phyloP scores from a whole-genome alignment of 2,113 vertebrate species.

The Gobiocypris rarus region DNA sequence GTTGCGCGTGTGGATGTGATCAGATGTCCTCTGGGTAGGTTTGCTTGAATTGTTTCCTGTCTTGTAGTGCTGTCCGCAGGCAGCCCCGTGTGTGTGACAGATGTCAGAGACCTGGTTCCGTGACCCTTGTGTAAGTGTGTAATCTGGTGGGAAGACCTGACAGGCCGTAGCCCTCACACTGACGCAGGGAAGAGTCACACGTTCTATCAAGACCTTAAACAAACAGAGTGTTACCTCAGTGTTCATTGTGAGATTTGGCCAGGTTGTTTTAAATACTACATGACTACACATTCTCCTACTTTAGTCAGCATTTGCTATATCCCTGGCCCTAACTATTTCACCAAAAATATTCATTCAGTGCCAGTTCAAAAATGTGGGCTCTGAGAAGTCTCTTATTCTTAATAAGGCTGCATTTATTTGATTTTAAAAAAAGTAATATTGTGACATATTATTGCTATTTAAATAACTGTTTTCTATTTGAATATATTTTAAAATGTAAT shows the following conservation, averaged over 20 bases:
- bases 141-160: conserved; percentile 71
- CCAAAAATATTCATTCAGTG: background rate
- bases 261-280: background rate
- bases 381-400: background rate
- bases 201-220: conserved; percentile 32
- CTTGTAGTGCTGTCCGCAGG: conserved; percentile 57
- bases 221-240: background rate
- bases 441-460: background rate
- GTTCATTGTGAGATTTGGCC: background rate
- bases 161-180: conserved; percentile 80
- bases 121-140: conserved; percentile 69
- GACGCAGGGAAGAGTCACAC: conserved; percentile 77
- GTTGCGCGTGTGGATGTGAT: conserved; percentile 47
- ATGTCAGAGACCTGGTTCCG: conserved; percentile 58
- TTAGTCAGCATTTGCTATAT: background rate
- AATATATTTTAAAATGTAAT: background rate
- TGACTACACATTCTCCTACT: background rate
- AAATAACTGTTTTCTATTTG: background rate
- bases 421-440: background rate
- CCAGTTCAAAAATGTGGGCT: no score
- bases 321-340: background rate
- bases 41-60: conserved; percentile 71
- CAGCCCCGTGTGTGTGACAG: conserved; percentile 62
- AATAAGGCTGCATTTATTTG: background rate
- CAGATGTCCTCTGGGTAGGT: conserved; percentile 63